Base-by-base conservation (phyloP, 1,140 invertebrate genomes). In the Amyelois transitella region DNA sequence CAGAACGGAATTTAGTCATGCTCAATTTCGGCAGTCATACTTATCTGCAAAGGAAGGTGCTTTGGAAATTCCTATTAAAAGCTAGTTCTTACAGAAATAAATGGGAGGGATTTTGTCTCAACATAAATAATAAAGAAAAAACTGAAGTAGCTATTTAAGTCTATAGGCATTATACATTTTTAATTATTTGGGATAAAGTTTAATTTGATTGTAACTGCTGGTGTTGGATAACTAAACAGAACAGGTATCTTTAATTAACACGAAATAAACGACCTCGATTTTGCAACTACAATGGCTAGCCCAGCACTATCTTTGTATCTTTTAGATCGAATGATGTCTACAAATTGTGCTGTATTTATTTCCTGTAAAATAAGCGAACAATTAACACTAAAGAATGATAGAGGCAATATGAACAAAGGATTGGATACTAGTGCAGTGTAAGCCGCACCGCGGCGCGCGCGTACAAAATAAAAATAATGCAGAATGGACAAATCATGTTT, bases 311-410 rank as follows among this genome's bases (percentile, higher is more conserved):
- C 77, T 77, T 73, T 75, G 19, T 48, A 81, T 77, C 75, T 75
- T 38, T 48, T 48, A 54, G 51, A 64, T 76, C 76, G 59, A 68
- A 57, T 65, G 66, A 72, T 70, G 64, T 73, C 72, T 72, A 76
- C 76, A 69, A 81, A 81, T 79, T 81, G 72, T 66, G 62, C 75
- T 72, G 66, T 71, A 67, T 75, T 66, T 78, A 75, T 73, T 75
- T 75, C 1, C 12, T 38, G 6, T 2, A 77, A 79, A 78, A 77
- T 75, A 70, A 73, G 64, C 59, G 58, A 57, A 70, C 74, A 73
- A 76, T 83, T 72, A 77, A 72, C 57, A 43, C 20, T 51, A 55
- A 45, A 56, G 48, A 38, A 38, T 2, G 32, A 38, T 38, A 14
- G n/a, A 38, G 10, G 8, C 24, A 21, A 51, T 43, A 18, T 19